A percentile compares a stretch with the other conserved stretches of the same genome.
These are phyloP conservation scores for Ischnus inquisitorius DNA, from an alignment of 2,888 invertebrate species.

Conservation along the genomic window DNA sequence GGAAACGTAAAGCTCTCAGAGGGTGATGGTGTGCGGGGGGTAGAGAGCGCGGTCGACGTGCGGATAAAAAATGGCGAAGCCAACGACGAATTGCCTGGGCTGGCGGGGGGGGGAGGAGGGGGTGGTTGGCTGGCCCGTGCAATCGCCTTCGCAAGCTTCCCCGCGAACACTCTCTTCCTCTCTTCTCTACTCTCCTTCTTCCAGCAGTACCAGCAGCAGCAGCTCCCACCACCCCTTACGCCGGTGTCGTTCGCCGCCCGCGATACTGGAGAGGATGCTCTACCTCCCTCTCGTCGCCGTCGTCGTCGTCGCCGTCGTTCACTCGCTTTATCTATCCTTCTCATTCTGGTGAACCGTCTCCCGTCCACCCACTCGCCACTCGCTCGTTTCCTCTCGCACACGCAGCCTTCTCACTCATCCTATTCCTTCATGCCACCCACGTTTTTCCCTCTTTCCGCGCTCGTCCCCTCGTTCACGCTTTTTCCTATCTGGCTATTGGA, in stretches of 20 bases:
- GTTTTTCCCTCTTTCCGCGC: constrained; percentile 69
- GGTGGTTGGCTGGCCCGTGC: constrained; percentile 68
- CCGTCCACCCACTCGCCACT: constrained; percentile 48
- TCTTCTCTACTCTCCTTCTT: constrained; percentile 60
- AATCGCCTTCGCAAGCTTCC: constrained; percentile 67
- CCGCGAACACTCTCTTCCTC: constrained; percentile 71
- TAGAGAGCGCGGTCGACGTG: constrained; percentile 57
- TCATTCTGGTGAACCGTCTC: constrained; percentile 51
- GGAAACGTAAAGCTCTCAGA: constrained; percentile 46
- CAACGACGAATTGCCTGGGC: constrained; percentile 76
- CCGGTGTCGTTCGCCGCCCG: constrained; percentile 70
- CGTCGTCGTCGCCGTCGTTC: constrained; percentile 56
- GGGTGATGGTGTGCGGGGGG: constrained; percentile 35
- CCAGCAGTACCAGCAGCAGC: constrained; percentile 41
- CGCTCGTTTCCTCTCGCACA: constrained; percentile 54
- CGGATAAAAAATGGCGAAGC: constrained; percentile 77
- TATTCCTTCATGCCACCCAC: constrained; percentile 66
- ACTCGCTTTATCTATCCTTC: constrained; percentile 21
- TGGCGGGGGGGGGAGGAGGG: constrained; percentile 68
- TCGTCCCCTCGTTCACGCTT: constrained; percentile 75
- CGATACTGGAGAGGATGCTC: constrained; percentile 69
- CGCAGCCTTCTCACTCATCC: constrained; percentile 51
- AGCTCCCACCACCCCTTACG: constrained; percentile 66
- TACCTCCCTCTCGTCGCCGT: constrained; percentile 65
- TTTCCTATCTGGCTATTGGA: constrained; percentile 85